phyloP scores from a whole-genome alignment of 2,113 vertebrate species.

The Deroptyus accipitrinus region DNA sequence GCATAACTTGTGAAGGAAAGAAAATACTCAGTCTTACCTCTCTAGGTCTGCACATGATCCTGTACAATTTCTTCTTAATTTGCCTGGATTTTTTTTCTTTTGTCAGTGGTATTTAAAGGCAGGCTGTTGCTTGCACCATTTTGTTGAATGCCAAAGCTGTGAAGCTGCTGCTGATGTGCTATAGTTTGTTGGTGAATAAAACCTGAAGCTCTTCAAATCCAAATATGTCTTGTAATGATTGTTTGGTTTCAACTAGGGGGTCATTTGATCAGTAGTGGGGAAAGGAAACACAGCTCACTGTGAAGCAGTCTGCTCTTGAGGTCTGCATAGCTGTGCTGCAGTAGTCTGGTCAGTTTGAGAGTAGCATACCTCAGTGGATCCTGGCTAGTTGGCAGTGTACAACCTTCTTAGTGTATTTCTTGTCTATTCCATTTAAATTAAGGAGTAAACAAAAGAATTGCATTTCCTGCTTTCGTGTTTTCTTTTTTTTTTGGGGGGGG shows the following conservation, averaged over 20 bases:
- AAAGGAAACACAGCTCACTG: background rate
- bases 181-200: background rate
- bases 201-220: background rate
- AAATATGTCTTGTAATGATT: background rate
- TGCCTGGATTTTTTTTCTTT: background rate
- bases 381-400: background rate
- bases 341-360: background rate
- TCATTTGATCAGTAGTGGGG: background rate
- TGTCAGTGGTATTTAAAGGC: background rate
- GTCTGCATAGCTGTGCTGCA: background rate
- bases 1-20: background rate
- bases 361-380: background rate
- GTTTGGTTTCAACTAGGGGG: background rate
- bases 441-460: background rate
- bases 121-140: background rate
- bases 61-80: background rate
- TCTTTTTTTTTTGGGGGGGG: too few species aligned
- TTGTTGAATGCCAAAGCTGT: background rate
- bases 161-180: background rate
- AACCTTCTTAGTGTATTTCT: background rate
- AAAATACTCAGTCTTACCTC: background rate
- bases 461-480: background rate
- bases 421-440: background rate
- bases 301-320: background rate
- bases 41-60: background rate